A percentile compares a stretch with the other conserved stretches of the same genome.
phyloP scores from a whole-genome alignment of 2,797 vertebrate species.

The Catharus ustulatus region DNA sequence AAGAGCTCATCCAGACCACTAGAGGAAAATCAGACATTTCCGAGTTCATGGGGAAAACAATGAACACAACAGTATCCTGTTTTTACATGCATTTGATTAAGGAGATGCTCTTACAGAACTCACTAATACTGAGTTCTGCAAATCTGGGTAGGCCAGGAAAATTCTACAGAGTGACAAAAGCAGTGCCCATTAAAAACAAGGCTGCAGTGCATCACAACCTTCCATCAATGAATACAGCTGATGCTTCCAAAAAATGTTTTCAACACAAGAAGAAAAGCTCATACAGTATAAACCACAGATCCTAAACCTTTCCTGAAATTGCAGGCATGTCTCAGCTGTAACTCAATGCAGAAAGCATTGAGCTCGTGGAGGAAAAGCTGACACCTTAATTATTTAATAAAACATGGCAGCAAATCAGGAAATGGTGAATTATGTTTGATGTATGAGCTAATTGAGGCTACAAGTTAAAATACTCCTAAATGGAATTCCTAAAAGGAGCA shows the following conservation, averaged over 20 bases:
- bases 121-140: neutral
- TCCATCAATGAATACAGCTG: neutral
- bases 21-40: neutral
- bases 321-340: neutral
- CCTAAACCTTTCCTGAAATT: neutral
- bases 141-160: neutral
- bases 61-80: neutral
- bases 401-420: neutral
- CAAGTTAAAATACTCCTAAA: neutral
- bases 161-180: neutral
- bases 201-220: neutral
- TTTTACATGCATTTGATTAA: neutral
- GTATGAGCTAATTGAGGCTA: neutral
- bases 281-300: neutral
- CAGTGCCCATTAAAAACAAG: neutral
- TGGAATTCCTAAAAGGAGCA: neutral
- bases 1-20: conserved; percentile 2
- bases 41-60: neutral
- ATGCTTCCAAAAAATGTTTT: neutral
- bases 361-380: neutral
- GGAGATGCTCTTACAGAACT: neutral
- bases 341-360: neutral
- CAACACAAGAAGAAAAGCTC: neutral
- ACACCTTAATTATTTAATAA: neutral
- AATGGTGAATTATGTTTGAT: neutral